Percentiles rank a stretch among this genome's conserved stretches.
These are phyloP conservation scores for Orthonychiurus folsomi DNA, from an alignment of 2,888 invertebrate species.

Conservation along the genomic window DNA sequence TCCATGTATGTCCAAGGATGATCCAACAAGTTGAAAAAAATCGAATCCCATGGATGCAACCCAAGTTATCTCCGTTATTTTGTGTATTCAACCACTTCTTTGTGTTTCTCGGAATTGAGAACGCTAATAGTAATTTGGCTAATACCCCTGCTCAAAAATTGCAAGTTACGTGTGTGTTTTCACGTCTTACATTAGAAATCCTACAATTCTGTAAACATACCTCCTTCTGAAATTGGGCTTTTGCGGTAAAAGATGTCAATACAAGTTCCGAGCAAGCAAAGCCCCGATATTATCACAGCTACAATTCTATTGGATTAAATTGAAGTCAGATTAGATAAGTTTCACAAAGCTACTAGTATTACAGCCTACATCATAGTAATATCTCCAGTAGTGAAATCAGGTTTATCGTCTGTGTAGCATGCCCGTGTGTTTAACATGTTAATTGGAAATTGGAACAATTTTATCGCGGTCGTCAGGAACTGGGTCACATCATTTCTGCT, in stretches of 20 bases:
- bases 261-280: not conserved
- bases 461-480: not conserved
- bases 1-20: slow-evolving; percentile 58
- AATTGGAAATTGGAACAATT: not conserved
- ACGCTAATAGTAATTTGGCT: too few relatives aligned
- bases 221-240: not conserved
- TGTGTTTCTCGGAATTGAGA: not conserved
- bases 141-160: not conserved
- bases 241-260: not conserved
- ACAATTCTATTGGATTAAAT: not conserved
- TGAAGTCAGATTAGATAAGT: not conserved
- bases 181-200: too few relatives aligned
- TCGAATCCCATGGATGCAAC: slow-evolving; percentile 60
- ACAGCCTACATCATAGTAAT: not conserved
- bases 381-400: not conserved
- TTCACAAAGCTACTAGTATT: too few relatives aligned
- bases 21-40: slow-evolving; percentile 55
- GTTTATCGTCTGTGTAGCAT: not conserved
- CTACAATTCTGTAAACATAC: too few relatives aligned
- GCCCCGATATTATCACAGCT: not conserved
- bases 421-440: not conserved
- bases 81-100: not conserved
- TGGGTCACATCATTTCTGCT: not conserved
- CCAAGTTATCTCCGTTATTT: not conserved
- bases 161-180: too few relatives aligned